Conservation (phyloP, 2,888 invertebrate species). For the Mimumesa dahlbomi region DNA sequence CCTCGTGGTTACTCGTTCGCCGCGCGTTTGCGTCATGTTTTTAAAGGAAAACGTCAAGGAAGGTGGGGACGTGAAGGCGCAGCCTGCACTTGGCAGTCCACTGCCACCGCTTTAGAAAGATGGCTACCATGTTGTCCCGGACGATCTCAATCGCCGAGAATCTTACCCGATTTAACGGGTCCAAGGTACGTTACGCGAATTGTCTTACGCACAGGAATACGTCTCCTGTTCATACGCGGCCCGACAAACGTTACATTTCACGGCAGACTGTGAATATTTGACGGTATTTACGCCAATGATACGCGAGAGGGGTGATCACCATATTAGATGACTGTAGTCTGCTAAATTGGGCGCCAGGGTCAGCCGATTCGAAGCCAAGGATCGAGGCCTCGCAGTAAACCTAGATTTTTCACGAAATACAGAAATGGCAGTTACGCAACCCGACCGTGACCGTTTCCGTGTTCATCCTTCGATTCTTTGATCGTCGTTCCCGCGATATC, state of each 20-base stretch:
- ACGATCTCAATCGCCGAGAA: conserved; percentile 87
- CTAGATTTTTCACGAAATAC: conserved; percentile 36
- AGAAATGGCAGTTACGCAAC: conserved; percentile 59
- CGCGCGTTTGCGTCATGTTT: conserved; percentile 54
- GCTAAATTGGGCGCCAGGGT: conserved; percentile 80
- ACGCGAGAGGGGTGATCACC: conserved; percentile 67
- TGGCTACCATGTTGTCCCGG: conserved; percentile 91
- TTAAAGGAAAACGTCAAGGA: conserved; percentile 53
- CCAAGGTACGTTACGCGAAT: conserved; percentile 84
- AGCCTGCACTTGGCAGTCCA: conserved; percentile 62
- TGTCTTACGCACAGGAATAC: too few relatives aligned
- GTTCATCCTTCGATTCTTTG: conserved; percentile 17
- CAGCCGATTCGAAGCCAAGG: conserved; percentile 74
- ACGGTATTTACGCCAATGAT: conserved; percentile 30
- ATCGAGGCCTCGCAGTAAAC: conserved; percentile 49
- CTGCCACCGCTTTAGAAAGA: conserved; percentile 81
- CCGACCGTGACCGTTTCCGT: neutral
- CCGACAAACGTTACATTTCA: too few relatives aligned
- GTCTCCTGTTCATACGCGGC: too few relatives aligned
- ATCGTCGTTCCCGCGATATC: conserved; percentile 14
- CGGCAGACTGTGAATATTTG: too few relatives aligned
- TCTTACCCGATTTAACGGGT: conserved; percentile 85
- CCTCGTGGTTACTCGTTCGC: conserved; percentile 12
- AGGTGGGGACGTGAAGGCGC: conserved; percentile 58
- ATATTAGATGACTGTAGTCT: conserved; percentile 76